Percentiles rank a stretch among this genome's conserved stretches.
phyloP scores from a whole-genome alignment of 2,888 invertebrate genomes.

The Tetropium fuscum region DNA sequence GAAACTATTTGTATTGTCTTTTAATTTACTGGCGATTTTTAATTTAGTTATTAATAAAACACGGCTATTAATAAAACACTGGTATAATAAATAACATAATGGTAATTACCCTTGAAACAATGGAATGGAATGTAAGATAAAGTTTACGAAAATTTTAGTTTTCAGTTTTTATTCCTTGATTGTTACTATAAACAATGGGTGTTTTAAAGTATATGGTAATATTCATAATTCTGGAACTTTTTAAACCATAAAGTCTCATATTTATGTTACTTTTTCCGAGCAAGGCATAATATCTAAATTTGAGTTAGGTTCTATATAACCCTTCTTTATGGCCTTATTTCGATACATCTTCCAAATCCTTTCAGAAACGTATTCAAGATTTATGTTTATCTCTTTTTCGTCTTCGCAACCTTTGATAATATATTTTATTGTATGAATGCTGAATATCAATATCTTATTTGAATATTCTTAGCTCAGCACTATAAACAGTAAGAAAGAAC shows the following conservation, averaged over 20 bases:
- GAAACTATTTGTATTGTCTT: too few relatives aligned
- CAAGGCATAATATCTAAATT: constrained; percentile 62
- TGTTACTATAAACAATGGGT: constrained; percentile 55
- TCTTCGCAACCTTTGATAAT: constrained; percentile 41
- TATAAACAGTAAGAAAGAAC: background rate
- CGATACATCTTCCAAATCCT: constrained; percentile 64
- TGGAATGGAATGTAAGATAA: too few relatives aligned
- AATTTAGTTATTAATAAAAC: too few relatives aligned
- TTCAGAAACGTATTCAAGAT: constrained; percentile 60
- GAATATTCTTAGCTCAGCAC: constrained; percentile 18
- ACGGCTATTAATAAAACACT: too few relatives aligned
- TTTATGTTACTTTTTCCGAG: constrained; percentile 55
- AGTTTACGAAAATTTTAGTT: too few relatives aligned
- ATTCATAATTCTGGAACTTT: constrained; percentile 59
- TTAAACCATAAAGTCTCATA: constrained; percentile 58
- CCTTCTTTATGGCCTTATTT: constrained; percentile 64
- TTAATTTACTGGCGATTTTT: too few relatives aligned
- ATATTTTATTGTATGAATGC: constrained; percentile 34
- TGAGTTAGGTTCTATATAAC: constrained; percentile 61
- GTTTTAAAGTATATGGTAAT: constrained; percentile 55
- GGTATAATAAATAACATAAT: too few relatives aligned
- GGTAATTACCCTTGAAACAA: too few relatives aligned
- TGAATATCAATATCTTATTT: constrained; percentile 27
- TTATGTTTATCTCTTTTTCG: constrained; percentile 56
- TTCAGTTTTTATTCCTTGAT: too few relatives aligned